Conservation (phyloP, 2,797 vertebrate genomes). For the Poecilia gillii region DNA sequence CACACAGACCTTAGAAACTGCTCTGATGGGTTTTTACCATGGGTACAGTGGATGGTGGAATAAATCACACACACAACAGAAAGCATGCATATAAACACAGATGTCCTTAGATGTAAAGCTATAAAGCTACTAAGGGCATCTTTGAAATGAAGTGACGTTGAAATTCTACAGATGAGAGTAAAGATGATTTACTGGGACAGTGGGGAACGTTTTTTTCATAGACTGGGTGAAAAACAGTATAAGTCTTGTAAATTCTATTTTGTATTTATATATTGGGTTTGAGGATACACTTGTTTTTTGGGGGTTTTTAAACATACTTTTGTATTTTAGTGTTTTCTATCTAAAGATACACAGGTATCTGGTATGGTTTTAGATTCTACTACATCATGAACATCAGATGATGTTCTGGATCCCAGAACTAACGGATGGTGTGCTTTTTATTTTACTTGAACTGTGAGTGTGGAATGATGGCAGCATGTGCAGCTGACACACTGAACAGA, state of each 20-base stretch:
- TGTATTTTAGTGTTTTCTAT: background rate
- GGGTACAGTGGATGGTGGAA: background rate
- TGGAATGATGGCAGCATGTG: background rate
- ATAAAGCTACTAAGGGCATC: background rate
- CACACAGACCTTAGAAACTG: background rate
- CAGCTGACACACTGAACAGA: background rate
- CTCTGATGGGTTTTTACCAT: conserved; percentile 27
- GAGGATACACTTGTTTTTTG: background rate
- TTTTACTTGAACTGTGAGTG: background rate
- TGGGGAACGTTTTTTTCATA: background rate
- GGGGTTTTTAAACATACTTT: background rate
- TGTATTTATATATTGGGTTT: background rate
- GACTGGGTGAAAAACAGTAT: background rate
- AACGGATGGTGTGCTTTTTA: background rate
- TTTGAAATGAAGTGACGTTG: background rate
- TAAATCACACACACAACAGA: background rate
- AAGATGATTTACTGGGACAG: background rate
- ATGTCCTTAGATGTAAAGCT: background rate
- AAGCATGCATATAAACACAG: conserved; percentile 13
- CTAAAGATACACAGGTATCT: background rate
- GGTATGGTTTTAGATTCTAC: background rate
- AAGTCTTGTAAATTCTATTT: background rate
- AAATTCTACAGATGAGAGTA: background rate
- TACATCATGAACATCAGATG: background rate
- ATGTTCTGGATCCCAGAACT: background rate